These are phyloP conservation scores for Prosapia bicincta DNA, from an alignment of 2,888 invertebrate genomes.

Conservation along the genomic window DNA sequence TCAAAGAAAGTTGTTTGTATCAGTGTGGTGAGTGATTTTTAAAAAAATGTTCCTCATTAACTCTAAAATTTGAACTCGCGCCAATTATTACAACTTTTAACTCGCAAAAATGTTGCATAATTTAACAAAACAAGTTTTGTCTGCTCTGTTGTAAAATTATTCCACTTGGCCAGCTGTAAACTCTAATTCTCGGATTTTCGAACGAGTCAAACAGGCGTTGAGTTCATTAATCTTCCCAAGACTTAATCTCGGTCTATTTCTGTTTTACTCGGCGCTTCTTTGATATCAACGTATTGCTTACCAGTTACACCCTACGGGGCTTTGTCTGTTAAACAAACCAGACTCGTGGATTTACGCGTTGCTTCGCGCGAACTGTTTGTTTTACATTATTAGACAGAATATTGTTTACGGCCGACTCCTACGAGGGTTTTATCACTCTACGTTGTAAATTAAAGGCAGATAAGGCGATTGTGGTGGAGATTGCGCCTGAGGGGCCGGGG, in stretches of 20 bases:
- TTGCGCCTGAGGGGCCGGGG: not conserved
- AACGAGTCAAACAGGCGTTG: slow-evolving; percentile 11
- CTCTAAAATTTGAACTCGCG: too few relatives aligned
- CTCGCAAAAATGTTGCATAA: too few relatives aligned
- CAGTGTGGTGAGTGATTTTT: too few relatives aligned
- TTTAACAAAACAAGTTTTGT: too few relatives aligned
- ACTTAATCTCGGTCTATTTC: not conserved
- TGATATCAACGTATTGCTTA: not conserved
- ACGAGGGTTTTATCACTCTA: not conserved
- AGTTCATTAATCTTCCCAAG: slow-evolving; percentile 15
- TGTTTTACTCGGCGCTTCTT: not conserved
- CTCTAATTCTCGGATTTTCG: slow-evolving; percentile 8
- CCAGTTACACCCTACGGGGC: not conserved
- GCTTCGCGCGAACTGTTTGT: not conserved
- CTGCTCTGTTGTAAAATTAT: too few relatives aligned
- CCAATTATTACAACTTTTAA: too few relatives aligned
- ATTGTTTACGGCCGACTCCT: not conserved
- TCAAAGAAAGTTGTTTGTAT: too few relatives aligned
- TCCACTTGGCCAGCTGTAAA: not conserved
- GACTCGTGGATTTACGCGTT: not conserved
- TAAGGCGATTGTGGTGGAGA: not conserved
- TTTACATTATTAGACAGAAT: not conserved
- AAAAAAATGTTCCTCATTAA: too few relatives aligned
- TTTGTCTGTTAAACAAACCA: not conserved
- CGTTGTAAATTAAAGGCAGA: not conserved